Evolutionary conservation across 1,140 invertebrate genomes (phyloP).

Genomic region (Plutomurus gul): DNA sequence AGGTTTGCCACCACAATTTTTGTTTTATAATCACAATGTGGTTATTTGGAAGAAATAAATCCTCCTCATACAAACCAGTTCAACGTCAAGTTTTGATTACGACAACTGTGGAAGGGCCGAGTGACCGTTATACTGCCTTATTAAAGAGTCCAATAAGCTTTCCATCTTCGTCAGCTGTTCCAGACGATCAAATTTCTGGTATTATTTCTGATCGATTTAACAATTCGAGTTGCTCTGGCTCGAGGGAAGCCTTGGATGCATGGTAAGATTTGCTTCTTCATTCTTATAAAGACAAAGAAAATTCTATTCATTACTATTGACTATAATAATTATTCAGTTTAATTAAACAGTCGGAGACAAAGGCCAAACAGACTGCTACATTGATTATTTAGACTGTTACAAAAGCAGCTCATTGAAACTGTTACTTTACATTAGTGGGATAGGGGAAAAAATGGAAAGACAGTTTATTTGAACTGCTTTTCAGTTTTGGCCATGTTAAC

Average conservation of each 20-base stretch:
- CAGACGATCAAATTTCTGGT: neutral
- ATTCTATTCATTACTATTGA: neutral
- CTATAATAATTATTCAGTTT: too few relatives aligned
- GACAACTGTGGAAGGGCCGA: neutral
- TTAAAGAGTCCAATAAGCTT: neutral
- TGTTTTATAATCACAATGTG: neutral
- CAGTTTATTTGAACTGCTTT: too few relatives aligned
- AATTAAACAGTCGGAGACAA: too few relatives aligned
- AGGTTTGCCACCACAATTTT: neutral
- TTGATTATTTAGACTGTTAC: too few relatives aligned
- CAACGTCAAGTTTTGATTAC: constrained; percentile 7
- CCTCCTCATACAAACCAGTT: constrained; percentile 5
- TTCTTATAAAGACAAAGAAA: neutral
- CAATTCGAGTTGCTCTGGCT: neutral
- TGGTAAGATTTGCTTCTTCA: constrained; percentile 9
- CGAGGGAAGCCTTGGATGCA: constrained; percentile 23
- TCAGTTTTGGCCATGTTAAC: too few relatives aligned
- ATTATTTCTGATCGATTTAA: neutral
- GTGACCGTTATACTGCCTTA: neutral
- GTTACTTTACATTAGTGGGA: too few relatives aligned
- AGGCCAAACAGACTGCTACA: too few relatives aligned
- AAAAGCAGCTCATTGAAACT: too few relatives aligned
- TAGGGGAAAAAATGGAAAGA: too few relatives aligned
- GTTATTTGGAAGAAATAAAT: constrained; percentile 1
- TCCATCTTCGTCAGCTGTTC: neutral